phyloP scores from a whole-genome alignment of 2,797 vertebrate species.

The Notamacropus eugenii region DNA sequence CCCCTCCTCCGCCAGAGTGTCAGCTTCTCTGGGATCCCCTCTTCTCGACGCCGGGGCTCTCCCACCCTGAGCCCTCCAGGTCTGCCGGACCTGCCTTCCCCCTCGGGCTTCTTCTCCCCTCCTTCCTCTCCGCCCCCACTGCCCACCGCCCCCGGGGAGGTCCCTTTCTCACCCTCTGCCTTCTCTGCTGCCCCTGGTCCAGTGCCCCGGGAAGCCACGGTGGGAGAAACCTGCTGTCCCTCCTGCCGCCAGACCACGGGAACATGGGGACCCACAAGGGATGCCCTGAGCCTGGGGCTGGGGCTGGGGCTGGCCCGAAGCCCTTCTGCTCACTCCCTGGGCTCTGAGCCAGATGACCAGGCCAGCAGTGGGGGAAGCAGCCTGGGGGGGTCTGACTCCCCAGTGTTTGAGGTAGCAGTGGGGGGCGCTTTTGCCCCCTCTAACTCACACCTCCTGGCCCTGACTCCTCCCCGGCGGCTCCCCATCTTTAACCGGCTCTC shows the following conservation, averaged over 20 bases:
- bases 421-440: constrained; percentile 54
- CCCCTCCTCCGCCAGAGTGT: constrained; percentile 91
- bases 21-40: constrained; percentile 91
- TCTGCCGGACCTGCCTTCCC: constrained; percentile 68
- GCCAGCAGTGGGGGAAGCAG: constrained; percentile 90
- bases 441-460: not conserved
- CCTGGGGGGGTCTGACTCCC: constrained; percentile 86
- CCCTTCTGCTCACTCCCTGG: constrained; percentile 89
- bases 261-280: constrained; percentile 61
- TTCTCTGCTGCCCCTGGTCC: constrained; percentile 83
- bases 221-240: constrained; percentile 62
- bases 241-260: constrained; percentile 68
- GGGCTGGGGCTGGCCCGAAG: constrained; percentile 81
- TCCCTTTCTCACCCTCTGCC: constrained; percentile 79
- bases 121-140: constrained; percentile 70
- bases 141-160: constrained; percentile 71
- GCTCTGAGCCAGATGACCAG: constrained; percentile 87
- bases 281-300: not conserved
- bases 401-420: constrained; percentile 82
- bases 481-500: constrained; percentile 94
- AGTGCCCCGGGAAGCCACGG: constrained; percentile 68
- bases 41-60: constrained; percentile 83
- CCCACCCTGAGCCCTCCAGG: constrained; percentile 82
- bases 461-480: constrained; percentile 81
- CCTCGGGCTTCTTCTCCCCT: constrained; percentile 59